Conservation (phyloP, 1,140 invertebrate genomes). For the Cylas formicarius region DNA sequence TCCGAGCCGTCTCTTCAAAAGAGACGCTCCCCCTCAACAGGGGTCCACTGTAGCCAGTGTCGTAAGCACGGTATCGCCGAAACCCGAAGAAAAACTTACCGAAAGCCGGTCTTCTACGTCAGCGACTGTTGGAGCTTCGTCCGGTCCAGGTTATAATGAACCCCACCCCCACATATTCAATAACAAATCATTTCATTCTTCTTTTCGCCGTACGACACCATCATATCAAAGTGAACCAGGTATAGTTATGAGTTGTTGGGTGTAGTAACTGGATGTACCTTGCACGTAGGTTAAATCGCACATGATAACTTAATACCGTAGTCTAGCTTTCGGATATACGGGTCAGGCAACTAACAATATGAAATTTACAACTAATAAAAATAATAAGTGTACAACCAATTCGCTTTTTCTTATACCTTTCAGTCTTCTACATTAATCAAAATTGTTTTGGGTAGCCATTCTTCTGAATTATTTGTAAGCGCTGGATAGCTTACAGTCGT, state of each 20-base stretch:
- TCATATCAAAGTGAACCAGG: conserved; percentile 23
- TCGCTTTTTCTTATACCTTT: too few relatives aligned
- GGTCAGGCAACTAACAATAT: too few relatives aligned
- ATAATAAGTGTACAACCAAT: too few relatives aligned
- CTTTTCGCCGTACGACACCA: conserved; percentile 26
- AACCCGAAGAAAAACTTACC: neutral
- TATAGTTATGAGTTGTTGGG: conserved; percentile 10
- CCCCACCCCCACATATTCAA: conserved; percentile 27
- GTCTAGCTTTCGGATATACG: neutral
- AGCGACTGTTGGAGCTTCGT: conserved; percentile 3
- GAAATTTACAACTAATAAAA: too few relatives aligned
- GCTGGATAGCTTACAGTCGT: too few relatives aligned
- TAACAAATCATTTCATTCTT: conserved; percentile 28
- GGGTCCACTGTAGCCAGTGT: neutral
- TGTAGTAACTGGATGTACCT: neutral
- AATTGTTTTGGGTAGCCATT: too few relatives aligned
- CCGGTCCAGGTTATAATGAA: conserved; percentile 17
- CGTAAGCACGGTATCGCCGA: neutral
- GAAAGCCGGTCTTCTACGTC: neutral
- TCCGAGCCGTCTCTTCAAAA: conserved; percentile 7
- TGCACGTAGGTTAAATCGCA: neutral
- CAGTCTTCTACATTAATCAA: too few relatives aligned
- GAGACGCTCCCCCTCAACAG: neutral
- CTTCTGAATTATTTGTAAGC: too few relatives aligned
- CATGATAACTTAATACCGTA: neutral